Conservation (phyloP, 2,797 vertebrate genomes). For the Myotis pilosus region DNA sequence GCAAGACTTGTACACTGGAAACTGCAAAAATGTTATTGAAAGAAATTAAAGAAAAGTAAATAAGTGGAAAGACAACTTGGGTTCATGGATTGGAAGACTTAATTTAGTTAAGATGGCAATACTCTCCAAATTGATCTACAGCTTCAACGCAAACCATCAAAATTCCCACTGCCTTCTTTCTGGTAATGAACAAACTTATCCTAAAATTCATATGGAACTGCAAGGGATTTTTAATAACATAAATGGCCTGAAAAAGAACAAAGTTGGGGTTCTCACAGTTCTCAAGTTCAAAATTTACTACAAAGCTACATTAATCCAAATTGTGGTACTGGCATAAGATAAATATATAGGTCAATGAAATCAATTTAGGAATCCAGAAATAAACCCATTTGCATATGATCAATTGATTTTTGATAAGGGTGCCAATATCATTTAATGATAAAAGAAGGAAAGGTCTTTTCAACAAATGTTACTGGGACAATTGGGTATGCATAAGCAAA, state of each 20-base stretch:
- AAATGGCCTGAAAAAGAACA: background rate
- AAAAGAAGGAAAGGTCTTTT: background rate
- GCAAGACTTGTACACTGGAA: background rate
- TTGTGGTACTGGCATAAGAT: background rate
- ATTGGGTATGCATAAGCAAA: background rate
- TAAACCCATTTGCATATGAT: background rate
- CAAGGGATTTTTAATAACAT: background rate
- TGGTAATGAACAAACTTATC: background rate
- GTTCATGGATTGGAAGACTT: background rate
- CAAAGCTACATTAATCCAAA: background rate
- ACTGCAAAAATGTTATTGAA: background rate
- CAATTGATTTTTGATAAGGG: background rate
- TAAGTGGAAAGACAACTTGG: background rate
- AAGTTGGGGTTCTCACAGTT: background rate
- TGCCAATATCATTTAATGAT: background rate
- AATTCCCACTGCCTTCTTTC: background rate
- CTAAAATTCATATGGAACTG: background rate
- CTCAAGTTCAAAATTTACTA: background rate
- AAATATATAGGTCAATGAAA: background rate
- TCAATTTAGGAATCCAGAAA: background rate
- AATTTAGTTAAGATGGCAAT: background rate
- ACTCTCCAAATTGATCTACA: background rate
- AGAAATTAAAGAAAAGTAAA: constrained; percentile 16
- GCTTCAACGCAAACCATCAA: background rate
- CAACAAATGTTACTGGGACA: background rate